Conservation (phyloP, 2,888 invertebrate species). For the Tachina grossa region DNA sequence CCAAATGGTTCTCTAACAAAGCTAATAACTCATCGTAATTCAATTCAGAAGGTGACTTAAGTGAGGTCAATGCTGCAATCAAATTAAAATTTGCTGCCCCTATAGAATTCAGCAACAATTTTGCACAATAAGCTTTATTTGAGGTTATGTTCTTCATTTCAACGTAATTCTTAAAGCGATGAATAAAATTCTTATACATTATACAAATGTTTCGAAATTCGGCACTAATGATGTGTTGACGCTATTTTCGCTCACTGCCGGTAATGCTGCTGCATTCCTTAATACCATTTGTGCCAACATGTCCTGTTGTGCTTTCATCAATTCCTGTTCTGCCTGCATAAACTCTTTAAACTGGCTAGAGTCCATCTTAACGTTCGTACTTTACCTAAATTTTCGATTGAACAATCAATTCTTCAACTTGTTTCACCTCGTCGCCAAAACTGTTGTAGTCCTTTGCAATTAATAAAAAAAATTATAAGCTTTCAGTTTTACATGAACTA, state of each 20-base stretch:
- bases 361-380: not conserved
- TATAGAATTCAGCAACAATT: not conserved
- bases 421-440: not conserved
- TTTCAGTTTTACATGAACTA: not conserved
- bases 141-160: not conserved
- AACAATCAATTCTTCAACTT: not conserved
- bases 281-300: not conserved
- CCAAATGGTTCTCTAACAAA: not conserved
- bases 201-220: not conserved
- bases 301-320: constrained; percentile 1
- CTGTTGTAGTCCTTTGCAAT: not conserved
- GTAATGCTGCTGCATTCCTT: not conserved
- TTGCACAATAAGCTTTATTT: not conserved
- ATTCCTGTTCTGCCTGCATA: not conserved
- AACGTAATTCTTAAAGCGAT: constrained; percentile 1
- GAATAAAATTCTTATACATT: not conserved
- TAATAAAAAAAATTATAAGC: not conserved
- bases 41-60: not conserved
- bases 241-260: not conserved
- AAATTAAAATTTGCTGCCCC: not conserved
- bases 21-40: not conserved
- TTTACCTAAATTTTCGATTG: not conserved
- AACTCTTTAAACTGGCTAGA: not conserved
- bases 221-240: not conserved
- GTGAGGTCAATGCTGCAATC: not conserved